Percentiles rank a stretch among this genome's conserved stretches.
Evolutionary conservation across 2,888 invertebrate species (phyloP).

Genomic region (Teinopalpus imperialis): DNA sequence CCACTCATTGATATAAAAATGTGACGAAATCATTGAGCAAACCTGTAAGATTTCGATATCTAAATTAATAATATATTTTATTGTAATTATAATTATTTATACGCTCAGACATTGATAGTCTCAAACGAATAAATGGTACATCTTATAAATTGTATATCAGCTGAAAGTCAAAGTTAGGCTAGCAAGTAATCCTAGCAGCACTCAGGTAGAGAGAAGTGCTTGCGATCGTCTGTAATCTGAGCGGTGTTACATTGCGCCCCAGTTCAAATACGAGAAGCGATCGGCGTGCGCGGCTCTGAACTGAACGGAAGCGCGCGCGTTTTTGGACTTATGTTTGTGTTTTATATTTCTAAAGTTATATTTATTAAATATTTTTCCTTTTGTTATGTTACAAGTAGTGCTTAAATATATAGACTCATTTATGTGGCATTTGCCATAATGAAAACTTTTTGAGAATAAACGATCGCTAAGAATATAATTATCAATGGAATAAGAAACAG

Average conservation of each 20-base stretch:
- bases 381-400: no score
- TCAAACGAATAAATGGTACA: no score
- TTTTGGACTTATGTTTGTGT: constrained; percentile 7
- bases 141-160: no score
- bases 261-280: constrained; percentile 49
- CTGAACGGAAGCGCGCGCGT: constrained; percentile 12
- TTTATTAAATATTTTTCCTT: background rate
- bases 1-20: constrained; percentile 17
- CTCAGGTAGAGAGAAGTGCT: constrained; percentile 12
- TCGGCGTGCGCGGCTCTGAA: constrained; percentile 42
- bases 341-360: constrained; percentile 10
- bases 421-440: constrained; percentile 1
- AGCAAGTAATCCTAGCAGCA: background rate
- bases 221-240: constrained; percentile 34
- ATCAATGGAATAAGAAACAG: no score
- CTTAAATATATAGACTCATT: background rate
- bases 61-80: no score
- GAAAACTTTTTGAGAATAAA: no score
- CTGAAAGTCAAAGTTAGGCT: no score
- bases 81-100: no score
- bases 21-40: constrained; percentile 13
- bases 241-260: constrained; percentile 41
- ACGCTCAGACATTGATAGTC: no score
- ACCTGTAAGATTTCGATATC: no score
- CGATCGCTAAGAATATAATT: no score